Base-by-base conservation (phyloP, 2,888 invertebrate species). In the Sarcophaga carnaria region DNA sequence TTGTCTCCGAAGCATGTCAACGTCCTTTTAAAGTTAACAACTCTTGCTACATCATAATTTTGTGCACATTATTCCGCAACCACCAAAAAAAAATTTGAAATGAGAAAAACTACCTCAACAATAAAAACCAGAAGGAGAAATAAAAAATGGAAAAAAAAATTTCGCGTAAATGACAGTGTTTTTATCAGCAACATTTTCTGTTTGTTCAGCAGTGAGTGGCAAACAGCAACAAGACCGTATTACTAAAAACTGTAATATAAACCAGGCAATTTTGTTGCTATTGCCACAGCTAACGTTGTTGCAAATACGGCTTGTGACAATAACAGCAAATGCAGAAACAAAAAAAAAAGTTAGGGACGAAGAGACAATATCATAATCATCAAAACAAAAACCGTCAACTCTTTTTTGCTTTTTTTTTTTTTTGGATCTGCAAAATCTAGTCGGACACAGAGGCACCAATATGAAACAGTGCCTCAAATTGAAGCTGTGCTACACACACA, bases 101-200 rank as follows among this genome's bases (percentile, higher is more conserved):
- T 49, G 8, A 37, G 10, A 37, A 37, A 37, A 10, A 0, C 37
- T 37, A 37, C 8, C 2, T 10, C 37, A 37, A 79, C n/a, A 4
- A 45, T 10, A 71, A 63, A 63, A 69, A 63, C 14, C 12, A 67
- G 6, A 70, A 75, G 49, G 4, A 49, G 17, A 63, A n/a, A 47
- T 22, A 17, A 72, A 79, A 49, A 22, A 37, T 12, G 20, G 14
- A 70, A 79, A 70, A 79, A 70, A 64, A 76, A 20, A 71, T 37
- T 72, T 85, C 84, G 80, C 70, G 84, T 20, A 85, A 85, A 71
- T 76, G 76, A 76, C 66, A 84, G 22, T 67, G 78, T 79, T 84
- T 84, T 87, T 87, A 87, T 87, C 87, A 84, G 81, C 78, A 79
- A 62, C 47, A 87, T 84, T 87, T 86, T 81, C n/a, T 84, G 84